Conservation (phyloP, 2,113 vertebrate genomes). For the Grus americana region DNA sequence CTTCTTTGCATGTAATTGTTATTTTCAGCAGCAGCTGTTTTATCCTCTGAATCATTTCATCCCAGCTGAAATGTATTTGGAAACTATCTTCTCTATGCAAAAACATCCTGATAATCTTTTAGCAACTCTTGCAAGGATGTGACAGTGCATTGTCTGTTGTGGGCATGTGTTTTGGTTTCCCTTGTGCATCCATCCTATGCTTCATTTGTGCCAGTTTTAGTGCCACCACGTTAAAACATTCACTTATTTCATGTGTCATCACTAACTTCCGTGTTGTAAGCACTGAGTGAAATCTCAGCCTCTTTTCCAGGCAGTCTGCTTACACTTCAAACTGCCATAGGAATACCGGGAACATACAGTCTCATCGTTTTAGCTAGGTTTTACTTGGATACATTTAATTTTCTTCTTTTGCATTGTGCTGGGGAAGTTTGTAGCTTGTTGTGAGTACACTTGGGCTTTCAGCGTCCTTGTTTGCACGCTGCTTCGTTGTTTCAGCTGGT, state of each 20-base stretch:
- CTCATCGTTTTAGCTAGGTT: not conserved
- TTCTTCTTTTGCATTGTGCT: not conserved
- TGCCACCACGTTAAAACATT: not conserved
- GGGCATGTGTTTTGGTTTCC: not conserved
- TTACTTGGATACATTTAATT: not conserved
- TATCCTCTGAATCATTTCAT: not conserved
- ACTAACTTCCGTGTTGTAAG: not conserved
- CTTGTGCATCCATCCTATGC: not conserved
- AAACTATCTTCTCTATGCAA: not conserved
- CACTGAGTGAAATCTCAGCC: not conserved
- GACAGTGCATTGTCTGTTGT: not conserved
- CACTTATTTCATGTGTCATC: not conserved
- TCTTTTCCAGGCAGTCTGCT: not conserved
- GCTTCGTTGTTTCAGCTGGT: not conserved
- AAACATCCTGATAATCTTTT: not conserved
- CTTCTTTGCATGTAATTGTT: not conserved
- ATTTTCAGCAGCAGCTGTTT: not conserved
- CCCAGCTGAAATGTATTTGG: not conserved
- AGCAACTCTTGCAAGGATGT: not conserved
- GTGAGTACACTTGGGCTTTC: not conserved
- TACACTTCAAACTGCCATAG: not conserved
- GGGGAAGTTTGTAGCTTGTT: not conserved
- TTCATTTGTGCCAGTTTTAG: not conserved
- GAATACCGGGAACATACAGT: not conserved
- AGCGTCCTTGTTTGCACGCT: not conserved